Evolutionary conservation across 2,797 vertebrate genomes (phyloP).

Genomic region (Mormyrus hasselquistii): DNA sequence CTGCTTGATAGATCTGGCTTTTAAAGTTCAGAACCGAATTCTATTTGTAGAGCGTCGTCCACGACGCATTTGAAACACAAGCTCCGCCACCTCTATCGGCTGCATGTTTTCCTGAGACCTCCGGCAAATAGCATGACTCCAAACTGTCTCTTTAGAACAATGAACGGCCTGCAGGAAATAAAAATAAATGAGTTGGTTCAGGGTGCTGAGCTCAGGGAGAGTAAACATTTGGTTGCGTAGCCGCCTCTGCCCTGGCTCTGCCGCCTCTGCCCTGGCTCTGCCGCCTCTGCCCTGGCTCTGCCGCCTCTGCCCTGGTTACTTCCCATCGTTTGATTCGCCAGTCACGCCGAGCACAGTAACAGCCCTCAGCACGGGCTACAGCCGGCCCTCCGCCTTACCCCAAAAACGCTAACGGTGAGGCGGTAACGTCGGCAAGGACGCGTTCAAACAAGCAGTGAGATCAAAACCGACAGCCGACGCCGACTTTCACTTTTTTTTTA

Average conservation of each 20-base stretch:
- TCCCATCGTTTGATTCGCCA: background rate
- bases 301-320: slow-evolving; percentile 13
- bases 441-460: background rate
- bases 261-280: slow-evolving; percentile 16
- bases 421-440: background rate
- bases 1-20: background rate
- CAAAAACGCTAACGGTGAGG: background rate
- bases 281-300: background rate
- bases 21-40: background rate
- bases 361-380: background rate
- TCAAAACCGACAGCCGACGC: background rate
- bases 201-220: background rate
- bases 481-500: background rate
- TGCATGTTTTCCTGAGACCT: background rate
- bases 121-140: background rate
- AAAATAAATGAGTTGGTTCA: background rate
- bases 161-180: slow-evolving; percentile 1
- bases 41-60: background rate
- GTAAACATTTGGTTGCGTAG: background rate
- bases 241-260: background rate
- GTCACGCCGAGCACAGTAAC: background rate
- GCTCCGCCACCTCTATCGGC: background rate
- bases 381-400: background rate
- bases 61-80: background rate
- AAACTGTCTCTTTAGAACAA: slow-evolving; percentile 1